Evolutionary conservation across 2,113 vertebrate genomes (phyloP), one percentile per base, ranked within the genome.

Genomic region (Hydrolagus affinis): DNA sequence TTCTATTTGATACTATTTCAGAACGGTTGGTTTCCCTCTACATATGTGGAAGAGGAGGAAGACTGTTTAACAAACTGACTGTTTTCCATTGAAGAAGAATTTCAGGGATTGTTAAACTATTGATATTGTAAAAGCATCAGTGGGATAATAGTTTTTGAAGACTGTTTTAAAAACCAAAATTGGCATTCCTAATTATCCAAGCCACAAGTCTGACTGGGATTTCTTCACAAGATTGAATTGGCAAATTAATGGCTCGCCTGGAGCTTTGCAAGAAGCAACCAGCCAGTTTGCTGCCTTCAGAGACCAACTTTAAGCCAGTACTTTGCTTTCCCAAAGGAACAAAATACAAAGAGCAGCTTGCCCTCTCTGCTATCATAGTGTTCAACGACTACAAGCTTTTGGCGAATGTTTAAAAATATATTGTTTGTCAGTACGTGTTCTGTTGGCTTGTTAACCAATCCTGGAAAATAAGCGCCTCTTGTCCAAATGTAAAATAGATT

Each of bases 21-120:
- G 97, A 95, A 98, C 88, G 97, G 97, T 90, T 99, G 97, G 97
- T 99, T 99, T 93, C 97, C 97, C 80, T 99, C 97, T 87, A 98
- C 97, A 0, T 99, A 99, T 0, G 97, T 99, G 87, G 97, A 99
- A 91, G 96, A 98, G 88, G 95, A 89, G 72, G 94, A 99, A 28
- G 97, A 98, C 89, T 98, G 94, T 72, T 72, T 72, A 96, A 85
- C 85, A 86, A 85, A 23, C 80, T 85, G 8, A 88, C 6, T 3
- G 74, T 86, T 59, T 25, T 86, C 83, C 87, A 77, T 85, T 85
- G 86, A 88, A 75, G 64, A 86, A 72, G 86, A 88, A 85, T 87
- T 89, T 90, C 92, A 89, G 89, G 90, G 89, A 91, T 85, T 89
- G 68, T 85, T 88, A 87, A 87, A 85, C 85, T 28, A 85, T 44